Base-by-base conservation (phyloP, 2,888 invertebrate genomes). In the Dyspetes luteomarginatus region DNA sequence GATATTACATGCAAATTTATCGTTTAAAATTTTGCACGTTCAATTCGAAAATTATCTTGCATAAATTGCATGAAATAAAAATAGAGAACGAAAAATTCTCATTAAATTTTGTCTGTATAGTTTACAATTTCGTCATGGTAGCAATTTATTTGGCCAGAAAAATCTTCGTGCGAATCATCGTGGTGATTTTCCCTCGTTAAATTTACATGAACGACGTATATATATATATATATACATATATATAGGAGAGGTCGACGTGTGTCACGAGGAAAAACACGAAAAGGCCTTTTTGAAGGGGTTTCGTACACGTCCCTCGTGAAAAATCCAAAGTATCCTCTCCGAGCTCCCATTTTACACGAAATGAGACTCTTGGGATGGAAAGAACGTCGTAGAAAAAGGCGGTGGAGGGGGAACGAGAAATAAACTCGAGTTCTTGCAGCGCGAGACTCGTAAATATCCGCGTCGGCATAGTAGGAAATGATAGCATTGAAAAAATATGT, bases 151-250 rank as follows among this genome's bases (percentile, higher is more conserved):
- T 64, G 9, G 12, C 36, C 12, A 7, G 36, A 36, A 69, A 69
- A 69, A 58, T 55, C 24, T 41, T n/a, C 24, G 24, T n/a, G 9
- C 7, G 36, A n/a, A 4, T 17, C 4, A 5, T 17, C 45, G 19
- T 9, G 36, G 12, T 12, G n/a, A 48, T 17, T 17, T 19, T 48
- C 1, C 68, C 62, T 73, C 81, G 76, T 81, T 81, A 81, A 77
- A 81, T 81, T 81, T 77, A 58, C 80, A 30, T 68, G 71, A 73
- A 77, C 81, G 77, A 81, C 80, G n/a, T n/a, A n/a, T n/a, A n/a
- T n/a, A n/a, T n/a, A n/a, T n/a, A n/a, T n/a, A n/a, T n/a, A n/a
- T n/a, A n/a, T n/a, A n/a, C n/a, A n/a, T n/a, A n/a, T n/a, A n/a
- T n/a, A n/a, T n/a, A n/a, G 65, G 56, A 30, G 30, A 30, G 36